These are phyloP conservation scores for Micoletzkya japonica DNA, from an alignment of 2,888 invertebrate species.

Conservation along the genomic window DNA sequence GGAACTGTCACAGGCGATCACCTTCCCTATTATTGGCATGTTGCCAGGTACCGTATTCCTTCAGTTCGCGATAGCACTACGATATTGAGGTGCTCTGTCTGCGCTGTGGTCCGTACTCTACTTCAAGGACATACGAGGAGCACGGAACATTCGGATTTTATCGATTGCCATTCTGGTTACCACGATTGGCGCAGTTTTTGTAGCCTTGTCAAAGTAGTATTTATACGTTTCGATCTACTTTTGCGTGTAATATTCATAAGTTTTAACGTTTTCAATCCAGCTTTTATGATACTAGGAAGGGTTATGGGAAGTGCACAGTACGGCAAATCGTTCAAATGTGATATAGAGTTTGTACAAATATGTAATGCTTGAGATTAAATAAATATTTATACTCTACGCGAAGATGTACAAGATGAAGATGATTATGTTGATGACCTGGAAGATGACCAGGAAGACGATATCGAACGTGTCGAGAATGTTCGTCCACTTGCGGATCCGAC, in stretches of 20 bases:
- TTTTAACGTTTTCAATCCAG: too few species aligned
- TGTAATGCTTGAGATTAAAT: too few species aligned
- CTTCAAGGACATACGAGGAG: slow-evolving; percentile 64
- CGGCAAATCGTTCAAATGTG: too few species aligned
- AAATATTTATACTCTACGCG: too few species aligned
- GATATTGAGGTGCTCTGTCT: slow-evolving; percentile 54
- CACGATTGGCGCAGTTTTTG: slow-evolving; percentile 53
- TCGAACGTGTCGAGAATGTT: slow-evolving; percentile 17
- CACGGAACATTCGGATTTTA: slow-evolving; percentile 51
- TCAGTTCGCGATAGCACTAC: too few species aligned
- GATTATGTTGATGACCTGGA: slow-evolving; percentile 28
- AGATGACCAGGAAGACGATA: slow-evolving; percentile 8
- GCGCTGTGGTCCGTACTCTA: slow-evolving; percentile 67
- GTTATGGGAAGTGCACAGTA: too few species aligned
- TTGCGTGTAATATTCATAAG: too few species aligned
- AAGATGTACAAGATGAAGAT: too few species aligned
- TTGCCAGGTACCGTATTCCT: too few species aligned
- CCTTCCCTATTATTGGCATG: slow-evolving; percentile 68
- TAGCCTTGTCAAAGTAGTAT: slow-evolving; percentile 57
- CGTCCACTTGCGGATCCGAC: slow-evolving; percentile 17
- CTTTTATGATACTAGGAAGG: too few species aligned
- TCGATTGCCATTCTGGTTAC: slow-evolving; percentile 51
- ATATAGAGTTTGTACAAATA: too few species aligned
- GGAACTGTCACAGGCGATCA: slow-evolving; percentile 64
- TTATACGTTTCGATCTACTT: too few species aligned